Conservation (phyloP, 2,113 vertebrate species). For the Narcine bancroftii region DNA sequence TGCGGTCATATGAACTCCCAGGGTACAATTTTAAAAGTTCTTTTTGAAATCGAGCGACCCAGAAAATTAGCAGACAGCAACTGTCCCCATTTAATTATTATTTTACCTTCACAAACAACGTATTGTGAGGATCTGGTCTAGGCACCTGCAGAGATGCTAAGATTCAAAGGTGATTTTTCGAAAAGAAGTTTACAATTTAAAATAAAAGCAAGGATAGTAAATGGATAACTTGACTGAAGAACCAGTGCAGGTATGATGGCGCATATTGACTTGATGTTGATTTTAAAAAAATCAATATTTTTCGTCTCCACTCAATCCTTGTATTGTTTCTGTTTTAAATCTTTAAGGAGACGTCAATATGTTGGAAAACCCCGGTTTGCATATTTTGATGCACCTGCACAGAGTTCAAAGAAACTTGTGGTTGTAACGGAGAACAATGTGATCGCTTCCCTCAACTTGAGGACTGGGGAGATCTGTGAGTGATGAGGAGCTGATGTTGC, state of each 20-base stretch:
- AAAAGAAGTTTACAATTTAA: background rate
- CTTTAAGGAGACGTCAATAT: constrained; percentile 82
- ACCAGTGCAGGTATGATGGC: background rate
- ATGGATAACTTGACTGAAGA: background rate
- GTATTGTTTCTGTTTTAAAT: constrained; percentile 24
- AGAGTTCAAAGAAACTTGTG: constrained; percentile 83
- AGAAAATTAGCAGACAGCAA: background rate
- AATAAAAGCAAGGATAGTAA: background rate
- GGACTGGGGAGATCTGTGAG: constrained; percentile 86
- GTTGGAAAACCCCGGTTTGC: constrained; percentile 85
- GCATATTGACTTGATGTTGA: background rate
- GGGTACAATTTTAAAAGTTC: background rate
- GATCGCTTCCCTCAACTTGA: constrained; percentile 79
- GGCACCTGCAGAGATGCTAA: background rate
- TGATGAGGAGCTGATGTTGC: constrained; percentile 39
- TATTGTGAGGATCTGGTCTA: background rate
- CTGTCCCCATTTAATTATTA: background rate
- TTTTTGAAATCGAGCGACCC: background rate
- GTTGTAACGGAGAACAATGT: constrained; percentile 85
- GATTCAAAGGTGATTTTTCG: background rate
- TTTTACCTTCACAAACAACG: background rate
- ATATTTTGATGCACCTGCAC: constrained; percentile 69
- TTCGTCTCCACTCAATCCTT: fast-evolving
- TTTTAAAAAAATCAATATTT: background rate
- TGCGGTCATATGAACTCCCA: background rate